phyloP scores from a whole-genome alignment of 2,797 vertebrate genomes.

The Nannoperca australis region DNA sequence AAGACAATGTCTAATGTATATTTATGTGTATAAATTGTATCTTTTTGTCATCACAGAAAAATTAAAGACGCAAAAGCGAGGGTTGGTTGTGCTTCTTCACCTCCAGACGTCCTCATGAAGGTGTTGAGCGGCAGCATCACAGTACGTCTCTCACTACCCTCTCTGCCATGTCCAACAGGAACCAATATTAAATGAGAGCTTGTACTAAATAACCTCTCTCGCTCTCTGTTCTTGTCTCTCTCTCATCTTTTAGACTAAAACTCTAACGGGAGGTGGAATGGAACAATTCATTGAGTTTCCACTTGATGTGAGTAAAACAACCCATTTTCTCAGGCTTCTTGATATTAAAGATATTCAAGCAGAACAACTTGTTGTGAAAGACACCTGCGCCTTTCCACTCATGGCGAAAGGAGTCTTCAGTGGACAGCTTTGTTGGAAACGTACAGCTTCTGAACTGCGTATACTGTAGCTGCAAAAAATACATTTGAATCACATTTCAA shows the following conservation, averaged over 20 bases:
- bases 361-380: conserved; percentile 16
- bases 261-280: conserved; percentile 90
- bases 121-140: conserved; percentile 88
- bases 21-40: background rate
- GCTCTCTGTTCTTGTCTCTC: background rate
- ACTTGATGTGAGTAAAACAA: conserved; percentile 86
- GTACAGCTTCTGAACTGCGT: background rate
- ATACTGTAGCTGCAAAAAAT: background rate
- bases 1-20: background rate
- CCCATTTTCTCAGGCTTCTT: background rate
- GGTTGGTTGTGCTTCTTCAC: conserved; percentile 69
- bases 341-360: background rate
- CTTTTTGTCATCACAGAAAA: conserved; percentile 77
- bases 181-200: background rate
- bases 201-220: background rate
- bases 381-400: background rate
- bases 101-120: conserved; percentile 91
- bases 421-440: background rate
- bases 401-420: background rate
- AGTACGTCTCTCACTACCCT: conserved; percentile 80
- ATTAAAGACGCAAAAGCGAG: conserved; percentile 80
- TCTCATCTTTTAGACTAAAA: conserved; percentile 87
- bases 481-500: background rate
- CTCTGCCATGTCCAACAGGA: background rate
- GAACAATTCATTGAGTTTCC: conserved; percentile 85